Evolutionary conservation across 1,140 invertebrate genomes (phyloP), one percentile per base, ranked within the genome.

Genomic region (Trichonephila clavipes): DNA sequence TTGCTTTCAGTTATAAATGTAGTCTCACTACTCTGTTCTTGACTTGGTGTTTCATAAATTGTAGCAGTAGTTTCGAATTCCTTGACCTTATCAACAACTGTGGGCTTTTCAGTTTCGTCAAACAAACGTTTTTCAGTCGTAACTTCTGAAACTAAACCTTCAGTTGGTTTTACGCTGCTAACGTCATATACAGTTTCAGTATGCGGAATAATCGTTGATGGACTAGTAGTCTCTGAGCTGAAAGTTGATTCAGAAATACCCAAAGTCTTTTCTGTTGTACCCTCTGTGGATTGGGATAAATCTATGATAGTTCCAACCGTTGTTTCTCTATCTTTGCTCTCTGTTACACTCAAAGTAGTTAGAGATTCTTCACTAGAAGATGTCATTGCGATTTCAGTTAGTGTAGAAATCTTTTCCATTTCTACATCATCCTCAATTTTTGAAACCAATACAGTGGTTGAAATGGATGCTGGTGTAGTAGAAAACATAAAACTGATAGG

Each of bases 251-350:
- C 34, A 28, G 61, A 82, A 77, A 58, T 88, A n/a, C 44, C 62
- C 24, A 58, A n/a, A 59, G 44, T 24, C 87, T 66, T 85, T 24
- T 92, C 94, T 66, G 93, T 95, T 58, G 62, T 83, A 62, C 94
- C 94, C 14, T 94, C 93, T 58, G 94, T 94, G 7, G 90, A 59
- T 90, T 95, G 94, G 81, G 94, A 95, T 69, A 95, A 90, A 93
- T 95, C 89, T 4, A 12, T 21, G 7, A n/a, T 6, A 34, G 3
- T 18, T 62, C 24, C 14, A 28, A 44, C 2, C 4, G 92, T 51
- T 10, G 51, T 34, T 88, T 24, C 21, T 10, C 51, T 21, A 1
- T 58, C 87, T 88, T 28, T 40, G 28, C 28, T 7, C 24, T 89
- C 87, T 6, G 66, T 72, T 28, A 24, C 28, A 18, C 6, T 7